Percentiles rank a stretch among this genome's conserved stretches.
phyloP scores from a whole-genome alignment of 2,888 invertebrate genomes.

The Disparrhopalites patrizii region DNA sequence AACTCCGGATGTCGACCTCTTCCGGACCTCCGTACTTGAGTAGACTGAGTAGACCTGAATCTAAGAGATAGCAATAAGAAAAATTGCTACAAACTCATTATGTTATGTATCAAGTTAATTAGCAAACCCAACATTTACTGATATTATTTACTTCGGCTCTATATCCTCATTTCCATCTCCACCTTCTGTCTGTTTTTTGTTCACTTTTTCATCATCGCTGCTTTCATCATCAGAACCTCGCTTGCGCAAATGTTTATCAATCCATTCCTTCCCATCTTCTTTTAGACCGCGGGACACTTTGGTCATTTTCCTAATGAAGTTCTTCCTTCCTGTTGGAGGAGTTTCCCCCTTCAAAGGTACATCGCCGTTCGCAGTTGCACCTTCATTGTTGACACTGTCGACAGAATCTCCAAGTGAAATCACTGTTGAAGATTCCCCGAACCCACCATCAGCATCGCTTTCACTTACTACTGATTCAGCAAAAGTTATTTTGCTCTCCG shows the following conservation, averaged over 20 bases:
- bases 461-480: constrained; percentile 7
- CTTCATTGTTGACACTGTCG: not conserved
- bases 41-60: not conserved
- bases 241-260: constrained; percentile 35
- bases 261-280: constrained; percentile 45
- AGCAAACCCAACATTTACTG: not conserved
- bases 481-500: constrained; percentile 27
- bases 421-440: too few species aligned
- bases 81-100: too few species aligned
- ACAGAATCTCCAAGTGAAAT: not conserved
- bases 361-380: constrained; percentile 5
- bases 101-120: too few species aligned
- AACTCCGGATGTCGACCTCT: not conserved
- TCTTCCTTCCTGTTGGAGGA: constrained; percentile 44
- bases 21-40: not conserved
- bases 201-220: constrained; percentile 37
- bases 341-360: constrained; percentile 46
- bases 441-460: not conserved
- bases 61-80: too few species aligned
- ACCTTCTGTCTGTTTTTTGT: constrained; percentile 48
- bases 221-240: constrained; percentile 32
- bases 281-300: constrained; percentile 40
- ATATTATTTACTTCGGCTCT: not conserved
- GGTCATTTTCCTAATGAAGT: constrained; percentile 43
- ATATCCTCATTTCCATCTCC: not conserved